Conservation (phyloP, 2,888 invertebrate species). For the Leptura quadrifasciata region DNA sequence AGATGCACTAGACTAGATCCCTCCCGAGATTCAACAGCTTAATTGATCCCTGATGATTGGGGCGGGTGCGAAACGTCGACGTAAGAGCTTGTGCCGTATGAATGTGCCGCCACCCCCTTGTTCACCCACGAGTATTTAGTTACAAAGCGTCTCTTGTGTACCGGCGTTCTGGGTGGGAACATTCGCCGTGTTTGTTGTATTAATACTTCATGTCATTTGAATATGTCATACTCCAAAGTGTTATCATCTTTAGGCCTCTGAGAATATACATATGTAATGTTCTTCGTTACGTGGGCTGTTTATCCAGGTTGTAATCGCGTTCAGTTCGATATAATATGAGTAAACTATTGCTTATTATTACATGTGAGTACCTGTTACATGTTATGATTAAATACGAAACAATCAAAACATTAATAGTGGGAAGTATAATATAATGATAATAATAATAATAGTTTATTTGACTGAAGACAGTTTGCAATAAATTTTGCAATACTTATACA, state of each 20-base stretch:
- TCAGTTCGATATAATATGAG: background rate
- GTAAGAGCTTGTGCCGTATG: conserved; percentile 46
- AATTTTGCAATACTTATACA: too few species aligned
- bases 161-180: conserved; percentile 46
- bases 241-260: conserved; percentile 12
- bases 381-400: background rate
- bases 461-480: too few species aligned
- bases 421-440: too few species aligned
- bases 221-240: conserved; percentile 40
- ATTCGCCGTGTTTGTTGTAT: conserved; percentile 42
- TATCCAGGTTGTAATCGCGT: background rate
- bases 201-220: conserved; percentile 46
- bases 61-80: conserved; percentile 69
- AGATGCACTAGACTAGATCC: conserved; percentile 49
- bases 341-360: background rate
- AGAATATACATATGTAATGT: conserved; percentile 2
- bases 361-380: background rate
- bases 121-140: conserved; percentile 70
- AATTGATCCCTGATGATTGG: conserved; percentile 73
- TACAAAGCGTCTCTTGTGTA: conserved; percentile 64
- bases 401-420: too few species aligned
- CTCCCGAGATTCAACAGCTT: conserved; percentile 59
- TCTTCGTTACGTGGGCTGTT: background rate
- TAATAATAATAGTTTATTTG: too few species aligned
- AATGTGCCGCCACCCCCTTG: conserved; percentile 41